Evolutionary conservation across 2,797 vertebrate species (phyloP), one percentile per base, ranked within the genome.

Genomic region (Podarcis lilfordi): DNA sequence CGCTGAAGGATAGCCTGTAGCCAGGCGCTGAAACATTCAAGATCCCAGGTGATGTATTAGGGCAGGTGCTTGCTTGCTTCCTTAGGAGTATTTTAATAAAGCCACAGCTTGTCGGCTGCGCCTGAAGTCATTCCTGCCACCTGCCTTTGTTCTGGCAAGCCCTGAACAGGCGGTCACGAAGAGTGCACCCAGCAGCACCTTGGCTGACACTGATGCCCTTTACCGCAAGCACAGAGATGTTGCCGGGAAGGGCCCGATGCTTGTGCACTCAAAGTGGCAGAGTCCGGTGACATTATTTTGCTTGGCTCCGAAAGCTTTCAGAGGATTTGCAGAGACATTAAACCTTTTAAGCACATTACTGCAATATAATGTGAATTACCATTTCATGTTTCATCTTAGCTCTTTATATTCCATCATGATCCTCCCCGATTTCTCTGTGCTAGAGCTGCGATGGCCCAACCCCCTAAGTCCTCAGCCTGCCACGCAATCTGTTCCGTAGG

Each of bases 371-470:
- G 37, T 85, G 93, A 94, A 93, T 95, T 91, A 92, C 74, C 29
- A 90, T 90, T 91, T 88, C 89, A 45, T 91, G 88, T 96, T 96
- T 95, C 69, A 43, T 84, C 93, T 93, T 93, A 91, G 40, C 92
- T 94, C 91, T 92, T 95, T 95, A 88, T 93, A 43, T 86, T 89
- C 61, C 89, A 80, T 90, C 45, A 81, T 8, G 84, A 89, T 93
- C 95, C 91, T 93, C 94, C 50, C 90, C 80, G 81, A 40, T 89
- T 85, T 96, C 90, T 90, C 89, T 91, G 93, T 95, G 92, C 91
- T 92, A 93, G 87, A 95, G 88, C 83, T 83, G 83, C 1, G 21
- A 87, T 92, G 90, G 91, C 85, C 86, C 92, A 86, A 86, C 92
- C 87, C 86, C 90, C 82, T 88, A 95, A 93, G 90, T 86, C 85